Conservation (phyloP, 2,888 invertebrate genomes). For the Cataglyphis cursor region DNA sequence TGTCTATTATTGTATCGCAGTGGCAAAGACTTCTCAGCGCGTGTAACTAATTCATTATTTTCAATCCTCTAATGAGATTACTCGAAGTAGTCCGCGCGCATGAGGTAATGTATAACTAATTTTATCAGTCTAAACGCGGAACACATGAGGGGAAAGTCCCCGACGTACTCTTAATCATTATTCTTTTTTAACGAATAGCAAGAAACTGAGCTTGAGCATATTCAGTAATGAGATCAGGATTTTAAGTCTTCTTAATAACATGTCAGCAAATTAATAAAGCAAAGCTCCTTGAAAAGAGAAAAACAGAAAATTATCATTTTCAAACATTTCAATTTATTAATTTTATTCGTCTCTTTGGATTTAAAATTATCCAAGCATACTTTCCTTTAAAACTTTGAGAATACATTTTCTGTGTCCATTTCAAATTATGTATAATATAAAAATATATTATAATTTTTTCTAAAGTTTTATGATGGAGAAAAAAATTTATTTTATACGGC, state of each 20-base stretch:
- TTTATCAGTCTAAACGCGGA: constrained; percentile 7
- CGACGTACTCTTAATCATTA: constrained; percentile 28
- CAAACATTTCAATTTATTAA: background rate
- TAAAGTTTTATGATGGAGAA: background rate
- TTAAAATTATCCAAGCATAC: background rate
- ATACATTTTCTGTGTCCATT: background rate
- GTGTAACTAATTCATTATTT: constrained; percentile 61
- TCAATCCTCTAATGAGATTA: constrained; percentile 56
- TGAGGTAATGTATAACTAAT: constrained; percentile 52
- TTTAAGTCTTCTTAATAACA: constrained; percentile 16
- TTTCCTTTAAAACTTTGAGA: background rate
- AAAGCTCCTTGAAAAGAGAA: background rate
- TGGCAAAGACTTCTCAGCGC: constrained; percentile 26
- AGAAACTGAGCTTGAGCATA: background rate
- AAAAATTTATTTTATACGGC: background rate
- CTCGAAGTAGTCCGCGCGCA: constrained; percentile 20
- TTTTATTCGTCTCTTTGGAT: background rate
- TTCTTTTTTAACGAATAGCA: constrained; percentile 30
- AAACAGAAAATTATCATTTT: background rate
- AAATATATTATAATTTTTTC: constrained; percentile 7
- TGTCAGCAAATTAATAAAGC: constrained; percentile 28
- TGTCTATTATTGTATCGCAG: constrained; percentile 37
- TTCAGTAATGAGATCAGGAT: constrained; percentile 24
- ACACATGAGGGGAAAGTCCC: constrained; percentile 10
- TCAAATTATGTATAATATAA: background rate